Evolutionary conservation across 92 coral and sea anemone genomes (phyloP).

Genomic region (Epizoanthus illoricatus): DNA sequence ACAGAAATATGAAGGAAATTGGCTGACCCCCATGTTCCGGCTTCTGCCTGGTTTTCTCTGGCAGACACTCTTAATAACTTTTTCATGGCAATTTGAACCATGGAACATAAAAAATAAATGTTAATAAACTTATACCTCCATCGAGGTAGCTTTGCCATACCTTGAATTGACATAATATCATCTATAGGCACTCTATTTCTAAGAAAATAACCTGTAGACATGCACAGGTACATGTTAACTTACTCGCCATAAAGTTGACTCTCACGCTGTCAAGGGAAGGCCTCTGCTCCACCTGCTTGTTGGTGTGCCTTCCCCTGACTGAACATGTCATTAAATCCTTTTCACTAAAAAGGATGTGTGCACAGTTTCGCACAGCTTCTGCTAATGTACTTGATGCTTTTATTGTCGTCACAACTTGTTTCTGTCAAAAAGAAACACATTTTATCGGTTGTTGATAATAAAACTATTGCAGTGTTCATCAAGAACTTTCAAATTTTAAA

Average conservation of each 20-base stretch:
- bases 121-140: too few species aligned
- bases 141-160: too few species aligned
- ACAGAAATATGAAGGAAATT: too few species aligned
- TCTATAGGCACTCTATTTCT: background rate
- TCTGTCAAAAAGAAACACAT: background rate
- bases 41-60: too few species aligned
- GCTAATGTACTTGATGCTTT: background rate
- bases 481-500: background rate
- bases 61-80: too few species aligned
- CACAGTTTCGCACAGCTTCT: background rate
- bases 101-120: too few species aligned
- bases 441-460: background rate
- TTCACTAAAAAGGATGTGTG: background rate
- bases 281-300: background rate
- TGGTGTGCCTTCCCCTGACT: slow-evolving; percentile 8
- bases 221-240: background rate
- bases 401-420: background rate
- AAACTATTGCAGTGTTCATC: too few species aligned
- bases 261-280: background rate
- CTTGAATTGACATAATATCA: too few species aligned
- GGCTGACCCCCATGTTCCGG: too few species aligned
- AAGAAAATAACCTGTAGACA: background rate
- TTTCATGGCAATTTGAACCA: too few species aligned
- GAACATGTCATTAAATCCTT: background rate
- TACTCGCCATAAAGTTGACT: background rate